These are phyloP conservation scores for Polypedilum pembai DNA, from an alignment of 1,140 invertebrate genomes.

Conservation along the genomic window DNA sequence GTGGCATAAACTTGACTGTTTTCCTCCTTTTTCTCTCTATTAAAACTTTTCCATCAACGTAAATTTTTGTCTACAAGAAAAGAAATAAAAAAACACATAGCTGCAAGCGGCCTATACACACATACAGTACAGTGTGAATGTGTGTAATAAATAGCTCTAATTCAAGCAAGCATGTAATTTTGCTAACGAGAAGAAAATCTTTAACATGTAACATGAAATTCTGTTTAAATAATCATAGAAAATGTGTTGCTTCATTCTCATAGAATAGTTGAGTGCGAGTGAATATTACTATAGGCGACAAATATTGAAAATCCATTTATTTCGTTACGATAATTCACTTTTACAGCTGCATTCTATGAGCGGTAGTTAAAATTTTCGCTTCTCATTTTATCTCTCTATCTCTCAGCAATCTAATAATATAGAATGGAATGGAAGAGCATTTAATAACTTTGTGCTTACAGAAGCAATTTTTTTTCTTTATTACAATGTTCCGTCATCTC, in stretches of 20 bases:
- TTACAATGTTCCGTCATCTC: neutral
- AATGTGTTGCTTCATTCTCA: neutral
- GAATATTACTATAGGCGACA: neutral
- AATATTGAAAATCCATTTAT: constrained; percentile 4
- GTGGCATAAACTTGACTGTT: neutral
- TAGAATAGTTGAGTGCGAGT: neutral
- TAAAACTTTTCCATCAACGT: neutral
- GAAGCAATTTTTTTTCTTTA: neutral
- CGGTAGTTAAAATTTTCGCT: neutral
- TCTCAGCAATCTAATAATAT: neutral
- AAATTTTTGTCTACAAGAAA: neutral
- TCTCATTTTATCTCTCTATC: no score
- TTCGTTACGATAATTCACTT: neutral
- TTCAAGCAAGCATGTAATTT: no score
- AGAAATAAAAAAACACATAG: neutral
- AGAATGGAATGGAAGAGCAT: neutral
- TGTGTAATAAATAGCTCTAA: neutral
- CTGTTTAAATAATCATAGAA: neutral
- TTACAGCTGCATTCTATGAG: neutral
- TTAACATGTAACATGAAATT: neutral
- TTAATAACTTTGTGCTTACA: neutral
- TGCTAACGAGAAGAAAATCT: neutral
- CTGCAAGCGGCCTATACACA: neutral
- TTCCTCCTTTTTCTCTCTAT: constrained; percentile 9
- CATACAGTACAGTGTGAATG: neutral